Base-by-base conservation (phyloP, 2,797 vertebrate genomes). In the Chaetodon trifasciatus region DNA sequence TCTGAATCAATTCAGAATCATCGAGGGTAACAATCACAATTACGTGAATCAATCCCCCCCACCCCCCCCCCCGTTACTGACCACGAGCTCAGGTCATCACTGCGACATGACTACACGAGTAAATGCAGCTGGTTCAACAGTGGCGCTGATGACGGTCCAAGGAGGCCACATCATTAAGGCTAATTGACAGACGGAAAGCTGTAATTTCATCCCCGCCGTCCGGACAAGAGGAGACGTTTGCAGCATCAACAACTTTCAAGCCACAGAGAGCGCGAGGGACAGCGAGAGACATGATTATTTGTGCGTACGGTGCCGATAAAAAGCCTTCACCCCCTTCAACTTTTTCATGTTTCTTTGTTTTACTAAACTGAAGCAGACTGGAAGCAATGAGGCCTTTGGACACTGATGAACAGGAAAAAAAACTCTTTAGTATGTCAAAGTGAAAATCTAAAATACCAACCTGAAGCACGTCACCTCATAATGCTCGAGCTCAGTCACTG, bases 121-220 rank as follows among this genome's bases (percentile, higher is more conserved):
- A 24, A 76, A 71, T 0, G 60, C 52, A 32, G 61, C 64, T 23
- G 37, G 13, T 57, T 74, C 15, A 35, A 46, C 52, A 15, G 60
- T 6, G n/a, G 60, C 0, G 2, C 23, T 4, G 67, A 68, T 19
- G 46, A 55, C 35, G n/a, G 73, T 28, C 46, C 40, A 44, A 46
- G 0, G 47, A 76, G 74, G 49, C 55, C 32, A 8, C 42, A 62
- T 68, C 73, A 77, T 79, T 63, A 40, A 16, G 39, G 71, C 32
- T 46, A 76, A 78, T 13, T 32, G 62, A 75, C 40, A 42, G 56
- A 76, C 19, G 28, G 4, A 12, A 49, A 70, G 82, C 87, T 91
- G 89, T 86, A 89, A 90, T 88, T 89, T 86, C 84, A 90, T 68
- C 86, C 78, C 32, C 35, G n/a, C 73, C 19, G 39, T 56, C 58